phyloP scores from a whole-genome alignment of 2,113 vertebrate species.

The Clarias macrocephalus region DNA sequence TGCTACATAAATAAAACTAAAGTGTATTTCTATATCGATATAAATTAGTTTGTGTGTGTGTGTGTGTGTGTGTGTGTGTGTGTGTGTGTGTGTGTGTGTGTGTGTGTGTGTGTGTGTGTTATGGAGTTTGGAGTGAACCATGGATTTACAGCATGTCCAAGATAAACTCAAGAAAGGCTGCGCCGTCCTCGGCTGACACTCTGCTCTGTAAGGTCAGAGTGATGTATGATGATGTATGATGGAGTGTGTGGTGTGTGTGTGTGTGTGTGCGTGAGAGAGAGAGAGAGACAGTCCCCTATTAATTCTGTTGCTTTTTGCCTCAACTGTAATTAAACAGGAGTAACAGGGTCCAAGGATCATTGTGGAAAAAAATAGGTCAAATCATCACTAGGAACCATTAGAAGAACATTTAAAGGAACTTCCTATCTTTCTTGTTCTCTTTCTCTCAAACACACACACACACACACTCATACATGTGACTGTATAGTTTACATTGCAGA shows the following conservation, averaged over 20 bases:
- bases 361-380: not conserved
- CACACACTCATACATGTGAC: not conserved
- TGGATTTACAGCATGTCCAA: not conserved
- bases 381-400: slow-evolving; percentile 1
- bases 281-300: not conserved
- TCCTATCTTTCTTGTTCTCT: not conserved
- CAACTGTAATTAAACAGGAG: slow-evolving; percentile 34
- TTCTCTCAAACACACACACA: not conserved
- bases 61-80: not conserved
- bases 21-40: not conserved
- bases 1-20: not conserved
- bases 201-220: slow-evolving; percentile 12
- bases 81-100: slow-evolving; percentile 1
- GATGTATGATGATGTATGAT: slow-evolving; percentile 12
- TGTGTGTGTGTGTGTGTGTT: not conserved
- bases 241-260: slow-evolving; percentile 12
- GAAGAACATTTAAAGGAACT: not conserved
- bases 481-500: too few relatives aligned
- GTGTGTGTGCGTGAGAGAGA: not conserved
- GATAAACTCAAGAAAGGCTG: not conserved
- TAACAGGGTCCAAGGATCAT: slow-evolving; percentile 17
- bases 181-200: not conserved
- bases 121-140: not conserved
- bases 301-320: slow-evolving; percentile 22
- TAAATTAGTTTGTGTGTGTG: not conserved